Conservation (phyloP, 2,113 vertebrate genomes). For the Macrotis lagotis region DNA sequence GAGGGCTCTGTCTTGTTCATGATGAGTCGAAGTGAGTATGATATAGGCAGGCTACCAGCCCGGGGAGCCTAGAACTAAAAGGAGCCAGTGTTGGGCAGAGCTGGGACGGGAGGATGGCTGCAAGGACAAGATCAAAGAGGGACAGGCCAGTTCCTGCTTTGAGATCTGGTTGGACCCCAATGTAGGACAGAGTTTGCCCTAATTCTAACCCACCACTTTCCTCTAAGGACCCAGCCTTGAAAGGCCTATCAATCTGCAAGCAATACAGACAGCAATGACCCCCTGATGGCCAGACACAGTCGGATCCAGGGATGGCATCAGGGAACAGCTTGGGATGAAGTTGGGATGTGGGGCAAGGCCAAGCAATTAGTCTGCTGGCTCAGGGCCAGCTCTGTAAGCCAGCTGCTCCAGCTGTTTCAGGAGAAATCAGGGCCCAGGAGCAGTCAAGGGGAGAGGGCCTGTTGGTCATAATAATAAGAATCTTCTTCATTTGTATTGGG, state of each 20-base stretch:
- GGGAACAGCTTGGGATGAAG: constrained; percentile 33
- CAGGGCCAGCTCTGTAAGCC: not conserved
- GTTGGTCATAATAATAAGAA: not conserved
- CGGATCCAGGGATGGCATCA: not conserved
- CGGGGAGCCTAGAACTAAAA: not conserved
- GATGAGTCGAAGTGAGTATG: not conserved
- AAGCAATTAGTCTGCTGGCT: constrained; percentile 62
- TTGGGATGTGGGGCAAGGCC: constrained; percentile 37
- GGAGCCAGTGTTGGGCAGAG: not conserved
- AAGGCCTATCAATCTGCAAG: not conserved
- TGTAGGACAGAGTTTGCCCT: not conserved
- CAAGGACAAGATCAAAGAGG: not conserved
- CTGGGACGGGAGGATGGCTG: not conserved
- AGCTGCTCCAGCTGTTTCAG: constrained; percentile 57
- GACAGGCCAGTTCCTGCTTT: not conserved
- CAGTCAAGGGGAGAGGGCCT: not conserved
- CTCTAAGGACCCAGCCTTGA: not conserved
- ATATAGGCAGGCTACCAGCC: not conserved
- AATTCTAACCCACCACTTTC: not conserved
- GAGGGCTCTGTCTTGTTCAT: not conserved
- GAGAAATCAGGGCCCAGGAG: constrained; percentile 4
- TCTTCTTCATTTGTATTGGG: not conserved
- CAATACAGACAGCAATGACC: not conserved
- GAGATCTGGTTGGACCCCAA: not conserved
- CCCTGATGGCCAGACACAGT: not conserved